Percentiles rank a stretch among this genome's conserved stretches.
Evolutionary conservation across 2,113 vertebrate species (phyloP).

Genomic region (Pseudonaja textilis): DNA sequence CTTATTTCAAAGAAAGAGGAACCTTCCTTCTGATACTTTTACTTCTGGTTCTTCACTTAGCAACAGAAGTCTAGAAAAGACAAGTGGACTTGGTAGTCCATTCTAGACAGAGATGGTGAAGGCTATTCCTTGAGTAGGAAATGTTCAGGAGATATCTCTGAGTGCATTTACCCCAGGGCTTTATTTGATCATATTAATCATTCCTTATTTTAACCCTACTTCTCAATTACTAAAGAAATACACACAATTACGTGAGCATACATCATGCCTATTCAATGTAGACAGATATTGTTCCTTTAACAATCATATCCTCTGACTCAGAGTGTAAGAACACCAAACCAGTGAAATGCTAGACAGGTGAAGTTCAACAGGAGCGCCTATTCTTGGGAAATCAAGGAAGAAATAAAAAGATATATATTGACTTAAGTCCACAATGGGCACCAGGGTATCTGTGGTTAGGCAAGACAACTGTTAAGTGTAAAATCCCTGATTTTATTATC

Average conservation of each 20-base stretch:
- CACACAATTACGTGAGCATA: background rate
- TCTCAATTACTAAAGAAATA: background rate
- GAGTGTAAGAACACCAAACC: background rate
- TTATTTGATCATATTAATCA: background rate
- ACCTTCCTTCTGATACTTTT: background rate
- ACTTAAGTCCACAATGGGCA: background rate
- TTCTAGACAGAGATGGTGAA: background rate
- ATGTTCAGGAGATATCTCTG: background rate
- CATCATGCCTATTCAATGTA: background rate
- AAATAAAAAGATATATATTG: background rate
- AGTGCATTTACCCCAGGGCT: background rate
- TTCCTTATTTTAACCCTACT: background rate
- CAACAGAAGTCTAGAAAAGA: background rate
- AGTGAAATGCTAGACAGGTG: background rate
- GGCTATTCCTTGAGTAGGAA: background rate
- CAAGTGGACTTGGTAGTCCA: background rate
- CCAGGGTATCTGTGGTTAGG: background rate
- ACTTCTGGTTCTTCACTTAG: too few species aligned
- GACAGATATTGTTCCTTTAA: background rate
- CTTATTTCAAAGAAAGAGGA: background rate
- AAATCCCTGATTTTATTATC: too few species aligned
- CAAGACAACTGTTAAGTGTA: background rate
- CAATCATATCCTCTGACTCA: background rate
- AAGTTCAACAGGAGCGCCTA: background rate
- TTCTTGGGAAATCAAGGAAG: background rate